Base-by-base conservation (phyloP, 2,888 invertebrate genomes). In the Baronia brevicornis region DNA sequence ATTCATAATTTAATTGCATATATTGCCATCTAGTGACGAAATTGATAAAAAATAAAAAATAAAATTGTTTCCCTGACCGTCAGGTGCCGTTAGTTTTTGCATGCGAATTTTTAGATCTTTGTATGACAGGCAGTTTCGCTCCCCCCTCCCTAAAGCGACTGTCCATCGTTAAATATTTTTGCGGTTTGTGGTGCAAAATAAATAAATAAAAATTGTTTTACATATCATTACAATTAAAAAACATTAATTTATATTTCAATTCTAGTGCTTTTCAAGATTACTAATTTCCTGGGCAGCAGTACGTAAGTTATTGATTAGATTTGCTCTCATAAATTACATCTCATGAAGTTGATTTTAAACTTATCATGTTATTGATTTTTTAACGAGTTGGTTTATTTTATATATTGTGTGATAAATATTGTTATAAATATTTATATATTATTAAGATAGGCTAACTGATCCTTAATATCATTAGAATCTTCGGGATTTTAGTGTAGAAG, bases 171-270 rank as follows among this genome's bases (percentile, higher is more conserved):
- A 45, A n/a, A n/a, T 46, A 54, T 62, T 62, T 56, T 55, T 54
- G 40, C 36, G 39, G 36, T 41, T 56, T 49, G 48, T 56, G 48
- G 43, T 52, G 43, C 27, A 39, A 38, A 31, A 40, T 52, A 64
- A 62, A 61, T 62, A 63, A 65, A 58, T 62, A 60, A 65, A 58
- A 61, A 53, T 46, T 48, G 56, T 39, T 50, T 54, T 7, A 51
- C 52, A 59, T 38, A 42, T 50, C 44, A 42, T 45, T 47, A 44
- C 48, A 48, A 54, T 34, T 23, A 35, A 39, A 30, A 39, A 41
- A 44, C n/a, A n/a, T 35, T 40, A 25, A 45, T 14, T 19, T 17
- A 21, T 9, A 27, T 8, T 12, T 23, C n/a, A n/a, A n/a, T 22
- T 2, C 11, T 6, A 2, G 26, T 33, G n/a, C 5, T 17, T n/a